Base-by-base conservation (phyloP, 2,797 vertebrate genomes). In the Tokudaia tokunoshimensis region DNA sequence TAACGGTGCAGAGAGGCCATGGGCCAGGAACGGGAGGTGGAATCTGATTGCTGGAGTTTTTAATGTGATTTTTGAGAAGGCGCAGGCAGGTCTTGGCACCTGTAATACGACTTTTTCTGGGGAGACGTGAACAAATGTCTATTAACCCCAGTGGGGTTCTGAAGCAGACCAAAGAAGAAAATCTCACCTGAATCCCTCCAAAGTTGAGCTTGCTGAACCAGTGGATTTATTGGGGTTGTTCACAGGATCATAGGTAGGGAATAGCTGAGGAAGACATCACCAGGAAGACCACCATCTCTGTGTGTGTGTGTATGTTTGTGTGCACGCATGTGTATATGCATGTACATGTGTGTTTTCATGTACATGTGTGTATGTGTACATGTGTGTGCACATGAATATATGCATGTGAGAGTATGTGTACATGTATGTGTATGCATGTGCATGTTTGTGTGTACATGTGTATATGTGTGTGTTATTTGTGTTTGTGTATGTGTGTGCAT, bases 1-100 rank as follows among this genome's bases (percentile, higher is more conserved):
- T 0, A 4, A 11, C 1, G 7, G n/a, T 0, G 8, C 3, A 15
- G 26, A 15, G 61, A 2, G 24, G 3, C 26, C 3, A 0, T 1
- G n/a, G 26, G n/a, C 67, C 5, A 41, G 34, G 34, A 55, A 11
- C 37, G 22, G 0, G 0, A 17, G 11, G 50, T 0, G 0, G 31
- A n/a, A 12, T 10, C 24, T 0, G n/a, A 37, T 44, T 52, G 52
- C 20, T 14, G 6, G 41, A 11, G 0, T 47, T 86, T 41, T 52
- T 31, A 3, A 1, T 0, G 11, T 47, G 91, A 63, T 37, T 44
- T 63, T 52, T 57, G 22, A 31, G 26, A 29, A 67, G 52, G n/a
- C 26, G 4, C 9, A 86, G n/a, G 26, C 6, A 50, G 41, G 24
- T 20, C 12, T 11, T 1, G 55, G 41, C 17, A n/a, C 6, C 50